Base-by-base conservation (phyloP, 2,113 vertebrate species). In the Nothoprocta perdicaria region DNA sequence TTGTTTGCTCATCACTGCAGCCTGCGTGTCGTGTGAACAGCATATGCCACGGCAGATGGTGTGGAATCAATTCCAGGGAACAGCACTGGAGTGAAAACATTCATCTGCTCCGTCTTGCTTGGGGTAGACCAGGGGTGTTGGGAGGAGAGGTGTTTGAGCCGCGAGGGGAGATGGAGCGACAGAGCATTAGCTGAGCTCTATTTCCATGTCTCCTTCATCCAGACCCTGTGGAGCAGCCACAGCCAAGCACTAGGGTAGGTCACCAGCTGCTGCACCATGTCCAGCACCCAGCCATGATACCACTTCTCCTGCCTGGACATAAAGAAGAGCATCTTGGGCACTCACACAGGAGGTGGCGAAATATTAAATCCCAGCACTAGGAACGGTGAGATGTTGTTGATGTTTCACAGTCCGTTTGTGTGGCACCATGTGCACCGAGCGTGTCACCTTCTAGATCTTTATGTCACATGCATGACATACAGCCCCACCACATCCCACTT, bases 1-100 rank as follows among this genome's bases (percentile, higher is more conserved):
- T 16, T 43, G 69, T 31, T 81, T 46, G 80, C 80, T 92, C 90
- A 63, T 89, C 88, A 35, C 12, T 40, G 89, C 87, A 78, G 76
- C 11, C 50, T 68, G 81, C 66, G 21, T n/a, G 68, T 74, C 23
- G 74, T 31, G 90, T 12, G 53, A 92, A 63, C 60, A 72, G 67
- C 96, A 93, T 52, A 86, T 95, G 96, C 82, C 93, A 40, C 46
- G 14, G 88, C 96, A 95, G 95, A 95, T 95, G 96, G 93, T 94
- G 82, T 1, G 4, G 80, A 92, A 89, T 61, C 76, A 66, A 80
- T 71, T 83, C 90, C 90, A 53, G 72, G 9, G 4, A 95, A 38
- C 91, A 14, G 91, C 76, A 7, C 80, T 66, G 68, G 48, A 61
- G 43, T 6, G 76, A 80, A 80, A 94, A 72, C 72, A 6, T 46